Conservation (phyloP, 1,140 invertebrate genomes). For the Reticulitermes speratus region DNA sequence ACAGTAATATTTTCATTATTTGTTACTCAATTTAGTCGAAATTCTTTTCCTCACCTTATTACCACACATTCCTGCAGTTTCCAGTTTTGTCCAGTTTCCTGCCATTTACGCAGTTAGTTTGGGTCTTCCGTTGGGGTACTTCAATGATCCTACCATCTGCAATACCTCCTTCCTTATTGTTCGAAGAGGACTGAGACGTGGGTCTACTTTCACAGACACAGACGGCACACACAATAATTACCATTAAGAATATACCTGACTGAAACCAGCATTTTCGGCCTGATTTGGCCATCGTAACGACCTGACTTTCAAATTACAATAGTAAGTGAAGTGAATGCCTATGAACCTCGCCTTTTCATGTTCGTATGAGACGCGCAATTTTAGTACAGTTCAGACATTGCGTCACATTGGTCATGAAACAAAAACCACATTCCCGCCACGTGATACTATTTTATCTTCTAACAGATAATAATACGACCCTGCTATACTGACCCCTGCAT, state of each 20-base stretch:
- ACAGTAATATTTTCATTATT: no score
- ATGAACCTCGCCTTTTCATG: not conserved
- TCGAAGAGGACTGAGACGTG: not conserved
- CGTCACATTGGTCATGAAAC: not conserved
- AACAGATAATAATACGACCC: not conserved
- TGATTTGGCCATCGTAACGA: not conserved
- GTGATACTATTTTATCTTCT: not conserved
- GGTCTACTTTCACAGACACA: not conserved
- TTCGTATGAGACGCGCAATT: not conserved
- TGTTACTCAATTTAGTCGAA: no score
- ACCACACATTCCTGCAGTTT: not conserved
- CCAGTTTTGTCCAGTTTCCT: not conserved
- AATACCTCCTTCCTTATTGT: not conserved
- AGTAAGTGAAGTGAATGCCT: not conserved
- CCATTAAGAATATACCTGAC: not conserved
- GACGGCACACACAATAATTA: not conserved
- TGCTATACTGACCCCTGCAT: not conserved
- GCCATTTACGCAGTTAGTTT: not conserved
- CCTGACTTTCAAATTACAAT: not conserved
- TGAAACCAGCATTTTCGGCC: not conserved
- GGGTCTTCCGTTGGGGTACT: not conserved
- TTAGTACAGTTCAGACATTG: not conserved
- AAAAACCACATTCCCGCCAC: not conserved
- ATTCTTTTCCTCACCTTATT: not conserved
- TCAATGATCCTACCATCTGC: not conserved